Conservation (phyloP, 2,888 invertebrate genomes). For the Drosophila tripunctata region DNA sequence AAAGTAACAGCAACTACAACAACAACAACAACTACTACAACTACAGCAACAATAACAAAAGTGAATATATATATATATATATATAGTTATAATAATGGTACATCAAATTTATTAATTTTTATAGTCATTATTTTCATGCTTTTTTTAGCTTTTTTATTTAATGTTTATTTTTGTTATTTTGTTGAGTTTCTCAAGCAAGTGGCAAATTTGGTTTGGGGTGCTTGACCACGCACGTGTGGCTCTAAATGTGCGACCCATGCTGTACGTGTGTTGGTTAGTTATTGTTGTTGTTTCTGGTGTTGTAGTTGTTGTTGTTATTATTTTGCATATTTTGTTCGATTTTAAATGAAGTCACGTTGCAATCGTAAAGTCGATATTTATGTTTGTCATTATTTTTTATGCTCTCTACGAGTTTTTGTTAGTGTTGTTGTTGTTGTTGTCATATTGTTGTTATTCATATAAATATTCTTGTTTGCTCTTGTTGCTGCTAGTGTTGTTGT, state of each 20-base stretch:
- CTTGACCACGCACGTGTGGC: slow-evolving; percentile 78
- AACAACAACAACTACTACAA: slow-evolving; percentile 28
- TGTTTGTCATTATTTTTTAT: slow-evolving; percentile 67
- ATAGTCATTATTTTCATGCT: slow-evolving; percentile 58
- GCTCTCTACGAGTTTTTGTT: slow-evolving; percentile 51
- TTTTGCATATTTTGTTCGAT: slow-evolving; percentile 79
- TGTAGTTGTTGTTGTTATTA: slow-evolving; percentile 52
- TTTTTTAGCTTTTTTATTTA: slow-evolving; percentile 26
- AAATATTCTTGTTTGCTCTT: slow-evolving; percentile 36
- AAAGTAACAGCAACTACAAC: slow-evolving; percentile 49
- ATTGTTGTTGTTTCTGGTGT: slow-evolving; percentile 14
- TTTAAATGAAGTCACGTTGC: slow-evolving; percentile 81
- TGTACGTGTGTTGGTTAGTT: slow-evolving; percentile 41
- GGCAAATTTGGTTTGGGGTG: slow-evolving; percentile 75
- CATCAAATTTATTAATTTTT: slow-evolving; percentile 77
- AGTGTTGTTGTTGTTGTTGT: slow-evolving; percentile 21
- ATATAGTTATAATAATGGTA: slow-evolving; percentile 60
- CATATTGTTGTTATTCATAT: slow-evolving; percentile 28
- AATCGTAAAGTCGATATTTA: slow-evolving; percentile 70
- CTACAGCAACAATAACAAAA: slow-evolving; percentile 35
- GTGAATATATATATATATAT: too few relatives aligned
- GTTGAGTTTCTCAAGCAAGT: slow-evolving; percentile 59
- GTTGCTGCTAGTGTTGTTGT: slow-evolving; percentile 4
- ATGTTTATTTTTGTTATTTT: slow-evolving; percentile 16
- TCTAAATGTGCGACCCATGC: slow-evolving; percentile 60